Evolutionary conservation across 1,140 invertebrate genomes (phyloP), one percentile per base, ranked within the genome.

Genomic region (Heliconius hewitsoni): DNA sequence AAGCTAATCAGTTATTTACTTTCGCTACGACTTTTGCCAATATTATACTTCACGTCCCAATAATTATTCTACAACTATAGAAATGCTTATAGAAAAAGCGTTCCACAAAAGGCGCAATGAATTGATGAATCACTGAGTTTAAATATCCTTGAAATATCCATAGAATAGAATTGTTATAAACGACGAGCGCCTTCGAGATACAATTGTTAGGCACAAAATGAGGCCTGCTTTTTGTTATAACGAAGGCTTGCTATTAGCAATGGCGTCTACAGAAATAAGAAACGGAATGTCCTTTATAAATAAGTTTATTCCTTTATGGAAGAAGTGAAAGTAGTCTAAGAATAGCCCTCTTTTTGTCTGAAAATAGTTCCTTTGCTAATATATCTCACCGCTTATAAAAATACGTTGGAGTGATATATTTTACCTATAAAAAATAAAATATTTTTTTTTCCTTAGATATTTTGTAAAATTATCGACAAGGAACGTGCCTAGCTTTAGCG

Each of bases 141-240:
- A 75, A 79, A 23, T 23, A 23, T 23, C 23, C 66, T 75, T 76
- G 39, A 57, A 76, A 79, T 76, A 79, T 74, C 57, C 70, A 3
- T 52, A 57, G 73, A 79, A 76, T 75, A 74, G 78, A 75, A 79
- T 76, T 76, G 73, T 79, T 66, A 79, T 79, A 79, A 79, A 39
- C 73, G 30, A 23, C 60, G 42, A 79, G 78, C 71, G 78, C 78
- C 39, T 66, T 19, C 76, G 42, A 66, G 73, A 66, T n/a, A 34
- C 73, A 74, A 79, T 79, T 75, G 78, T 79, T 66, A 37, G 73
- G 46, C 60, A 79, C 42, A 55, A 75, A 79, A 75, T 79, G 74
- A 79, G 73, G 72, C 46, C 70, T 79, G 46, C 42, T 74, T 75
- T 76, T 57, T 72, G 75, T 79, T 74, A 66, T 79, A 79, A 79